A percentile compares a stretch with the other conserved stretches of the same genome.
These are phyloP conservation scores for Anoncus sp. DNA, from an alignment of 2,888 invertebrate genomes.

Conservation along the genomic window DNA sequence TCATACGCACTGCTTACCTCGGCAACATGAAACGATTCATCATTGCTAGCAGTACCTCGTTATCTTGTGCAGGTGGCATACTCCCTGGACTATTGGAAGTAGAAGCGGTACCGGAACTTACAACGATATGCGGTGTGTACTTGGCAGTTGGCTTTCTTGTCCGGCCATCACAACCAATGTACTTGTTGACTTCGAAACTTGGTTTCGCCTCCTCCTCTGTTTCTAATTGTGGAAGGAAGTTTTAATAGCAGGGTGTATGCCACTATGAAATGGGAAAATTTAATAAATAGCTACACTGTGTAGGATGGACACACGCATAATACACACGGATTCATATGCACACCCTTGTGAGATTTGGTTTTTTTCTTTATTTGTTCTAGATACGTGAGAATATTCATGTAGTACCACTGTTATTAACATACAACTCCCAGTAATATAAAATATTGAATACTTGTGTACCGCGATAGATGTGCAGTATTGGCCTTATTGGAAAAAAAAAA, in stretches of 20 bases:
- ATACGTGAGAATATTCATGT: too few relatives aligned
- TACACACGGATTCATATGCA: too few relatives aligned
- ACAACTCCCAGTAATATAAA: too few relatives aligned
- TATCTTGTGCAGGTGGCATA: background rate
- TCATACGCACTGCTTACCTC: too few relatives aligned
- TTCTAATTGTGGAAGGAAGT: constrained; percentile 9
- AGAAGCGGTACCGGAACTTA: background rate
- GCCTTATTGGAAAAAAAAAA: too few relatives aligned
- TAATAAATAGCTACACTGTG: constrained; percentile 13
- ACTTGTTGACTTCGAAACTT: background rate
- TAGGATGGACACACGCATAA: too few relatives aligned
- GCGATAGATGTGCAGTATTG: too few relatives aligned
- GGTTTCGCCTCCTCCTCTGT: background rate
- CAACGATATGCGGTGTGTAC: constrained; percentile 2
- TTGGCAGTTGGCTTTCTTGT: constrained; percentile 2
- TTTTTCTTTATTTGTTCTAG: too few relatives aligned
- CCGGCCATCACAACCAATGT: constrained; percentile 11
- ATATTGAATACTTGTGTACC: too few relatives aligned
- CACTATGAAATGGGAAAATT: constrained; percentile 11
- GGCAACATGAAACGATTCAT: constrained; percentile 17
- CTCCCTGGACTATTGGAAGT: background rate
- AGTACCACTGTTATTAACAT: too few relatives aligned
- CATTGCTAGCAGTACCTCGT: background rate
- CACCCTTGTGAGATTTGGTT: too few relatives aligned
- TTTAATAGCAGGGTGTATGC: too few relatives aligned